Evolutionary conservation across 2,113 vertebrate species (phyloP).

Genomic region (Carlito syrichta): DNA sequence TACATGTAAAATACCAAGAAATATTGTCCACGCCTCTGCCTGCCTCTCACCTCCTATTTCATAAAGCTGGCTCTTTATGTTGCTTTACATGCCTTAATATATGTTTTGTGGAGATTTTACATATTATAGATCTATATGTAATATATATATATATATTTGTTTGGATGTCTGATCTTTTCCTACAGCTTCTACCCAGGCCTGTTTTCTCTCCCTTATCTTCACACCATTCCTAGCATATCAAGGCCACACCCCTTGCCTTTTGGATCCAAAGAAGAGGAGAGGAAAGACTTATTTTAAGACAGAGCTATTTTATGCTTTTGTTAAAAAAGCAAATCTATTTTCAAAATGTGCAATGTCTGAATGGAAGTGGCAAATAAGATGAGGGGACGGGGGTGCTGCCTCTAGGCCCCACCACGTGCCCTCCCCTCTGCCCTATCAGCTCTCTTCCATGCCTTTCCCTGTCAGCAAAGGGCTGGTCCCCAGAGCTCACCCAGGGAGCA

Average conservation of each 20-base stretch:
- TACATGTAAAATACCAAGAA: constrained; percentile 72
- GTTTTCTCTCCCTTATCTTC: constrained; percentile 36
- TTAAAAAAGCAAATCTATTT: constrained; percentile 86
- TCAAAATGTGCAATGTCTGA: constrained; percentile 62
- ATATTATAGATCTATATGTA: constrained; percentile 73
- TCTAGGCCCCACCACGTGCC: not conserved
- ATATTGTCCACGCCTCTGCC: not conserved
- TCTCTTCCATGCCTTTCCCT: not conserved
- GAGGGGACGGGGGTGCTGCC: not conserved
- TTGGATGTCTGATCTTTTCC: constrained; percentile 68
- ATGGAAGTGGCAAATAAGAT: not conserved
- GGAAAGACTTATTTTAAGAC: constrained; percentile 78
- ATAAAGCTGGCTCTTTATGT: constrained; percentile 85
- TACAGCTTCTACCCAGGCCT: constrained; percentile 51
- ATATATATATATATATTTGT: constrained; percentile 70
- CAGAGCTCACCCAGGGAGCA: not conserved
- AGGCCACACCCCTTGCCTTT: constrained; percentile 56
- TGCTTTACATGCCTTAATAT: constrained; percentile 89
- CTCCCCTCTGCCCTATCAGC: not conserved
- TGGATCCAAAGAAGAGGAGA: constrained; percentile 65
- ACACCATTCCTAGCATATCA: constrained; percentile 24
- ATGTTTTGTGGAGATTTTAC: constrained; percentile 83
- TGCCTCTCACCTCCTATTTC: constrained; percentile 63
- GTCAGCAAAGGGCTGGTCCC: not conserved
- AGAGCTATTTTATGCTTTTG: constrained; percentile 83